Base-by-base conservation (phyloP, 1,140 invertebrate species). In the Bombus soroeensis region DNA sequence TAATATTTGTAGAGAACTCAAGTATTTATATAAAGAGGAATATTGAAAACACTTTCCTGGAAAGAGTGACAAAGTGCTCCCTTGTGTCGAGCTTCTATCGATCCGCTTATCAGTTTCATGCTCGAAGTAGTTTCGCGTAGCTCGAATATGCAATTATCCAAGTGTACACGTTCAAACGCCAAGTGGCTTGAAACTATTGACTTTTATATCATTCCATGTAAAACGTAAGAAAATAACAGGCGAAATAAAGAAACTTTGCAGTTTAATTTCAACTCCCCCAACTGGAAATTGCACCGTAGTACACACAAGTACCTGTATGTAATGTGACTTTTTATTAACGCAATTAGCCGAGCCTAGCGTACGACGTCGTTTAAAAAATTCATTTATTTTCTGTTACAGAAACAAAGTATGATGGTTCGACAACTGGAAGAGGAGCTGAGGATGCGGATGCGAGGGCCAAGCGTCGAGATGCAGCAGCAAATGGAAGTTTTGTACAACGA, bases 341-440 rank as follows among this genome's bases (percentile, higher is more conserved):
- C n/a, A 3, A 32, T 32, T 32, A 73, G 1, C 13, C 18, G 5
- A 32, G 2, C 0, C 1, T 3, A 2, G 15, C 15, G 28, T 25
- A 41, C 12, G 10, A 8, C 4, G 1, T 72, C 2, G 25, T 72
- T n/a, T 1, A n/a, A 72, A 22, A 39, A 57, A 71, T 13, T 39
- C 13, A 9, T 57, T 66, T 34, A 6, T 83, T 84, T 53, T 37
- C 2, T 59, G 28, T 96, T 96, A 59, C 96, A 99, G 98, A 99
- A 99, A 98, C 98, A 99, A 97, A 97, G 98, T 72, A 98, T 98
- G 96, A 96, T 99, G 92, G 98, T 99, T 32, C 96, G 98, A 73
- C 98, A 99, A 95, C 95, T 99, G 87, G 98, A 99, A 95, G 98
- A 99, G 94, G 97, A 99, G 94, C 95, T 98, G 43, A 96, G 98